A percentile compares a stretch with the other conserved stretches of the same genome.
These are phyloP conservation scores for Busseola fusca DNA, from an alignment of 2,888 invertebrate genomes.

Conservation along the genomic window DNA sequence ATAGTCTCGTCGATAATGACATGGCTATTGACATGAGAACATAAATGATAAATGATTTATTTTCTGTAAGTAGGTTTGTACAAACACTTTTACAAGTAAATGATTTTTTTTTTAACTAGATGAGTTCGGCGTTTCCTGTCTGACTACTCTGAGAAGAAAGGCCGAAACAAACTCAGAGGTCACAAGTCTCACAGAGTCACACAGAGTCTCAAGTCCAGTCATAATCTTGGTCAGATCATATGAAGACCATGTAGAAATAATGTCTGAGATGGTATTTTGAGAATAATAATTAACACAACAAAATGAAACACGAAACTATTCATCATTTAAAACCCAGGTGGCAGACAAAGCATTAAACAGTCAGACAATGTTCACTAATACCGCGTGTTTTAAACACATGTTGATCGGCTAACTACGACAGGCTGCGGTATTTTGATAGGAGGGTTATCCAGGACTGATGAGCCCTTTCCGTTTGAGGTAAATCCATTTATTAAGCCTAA, in stretches of 20 bases:
- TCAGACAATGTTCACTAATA: conserved; percentile 13
- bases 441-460: not conserved
- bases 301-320: not conserved
- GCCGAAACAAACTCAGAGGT: too few relatives aligned
- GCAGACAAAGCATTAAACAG: conserved; percentile 6
- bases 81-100: too few relatives aligned
- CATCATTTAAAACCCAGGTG: conserved; percentile 2
- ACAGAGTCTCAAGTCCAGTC: too few relatives aligned
- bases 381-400: conserved; percentile 6
- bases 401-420: conserved; percentile 4
- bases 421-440: conserved; percentile 15
- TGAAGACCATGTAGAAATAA: too few relatives aligned
- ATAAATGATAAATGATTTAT: too few relatives aligned
- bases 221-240: too few relatives aligned
- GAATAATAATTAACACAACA: conserved; percentile 1
- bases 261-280: too few relatives aligned
- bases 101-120: too few relatives aligned
- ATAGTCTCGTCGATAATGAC: not conserved
- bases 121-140: too few relatives aligned
- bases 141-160: too few relatives aligned
- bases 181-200: too few relatives aligned
- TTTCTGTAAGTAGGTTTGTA: too few relatives aligned
- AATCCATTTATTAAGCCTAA: conserved; percentile 9
- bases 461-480: not conserved
- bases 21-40: not conserved